Percentiles rank a stretch among this genome's conserved stretches.
Conservation (phyloP, 2,113 vertebrate species). For the Rhinolophus ferrumequinum region DNA sequence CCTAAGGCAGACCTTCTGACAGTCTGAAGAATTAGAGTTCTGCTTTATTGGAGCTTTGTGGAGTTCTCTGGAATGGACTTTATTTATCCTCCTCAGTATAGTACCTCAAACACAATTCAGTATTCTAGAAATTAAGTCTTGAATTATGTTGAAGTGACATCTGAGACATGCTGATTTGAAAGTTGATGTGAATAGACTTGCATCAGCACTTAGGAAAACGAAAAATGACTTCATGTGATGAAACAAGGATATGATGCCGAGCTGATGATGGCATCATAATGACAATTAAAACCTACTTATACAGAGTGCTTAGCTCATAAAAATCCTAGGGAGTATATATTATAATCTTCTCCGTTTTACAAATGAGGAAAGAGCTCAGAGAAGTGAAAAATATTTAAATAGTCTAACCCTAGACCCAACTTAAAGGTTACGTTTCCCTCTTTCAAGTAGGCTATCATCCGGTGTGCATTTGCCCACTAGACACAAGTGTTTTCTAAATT, state of each 20-base stretch:
- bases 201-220: background rate
- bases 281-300: background rate
- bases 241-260: background rate
- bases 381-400: background rate
- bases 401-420: background rate
- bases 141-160: background rate
- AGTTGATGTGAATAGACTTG: background rate
- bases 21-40: background rate
- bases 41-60: background rate
- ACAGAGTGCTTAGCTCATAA: background rate
- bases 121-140: background rate
- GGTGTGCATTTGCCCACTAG: background rate
- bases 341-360: background rate
- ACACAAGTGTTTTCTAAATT: background rate
- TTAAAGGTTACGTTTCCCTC: background rate
- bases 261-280: background rate
- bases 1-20: background rate
- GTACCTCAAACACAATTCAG: background rate
- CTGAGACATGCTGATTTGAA: background rate
- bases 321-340: background rate
- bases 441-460: background rate
- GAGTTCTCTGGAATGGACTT: background rate
- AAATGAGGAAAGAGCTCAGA: background rate
- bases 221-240: background rate
- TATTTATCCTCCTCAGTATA: background rate